phyloP scores from a whole-genome alignment of 2,797 vertebrate genomes.

The Psittacula echo region DNA sequence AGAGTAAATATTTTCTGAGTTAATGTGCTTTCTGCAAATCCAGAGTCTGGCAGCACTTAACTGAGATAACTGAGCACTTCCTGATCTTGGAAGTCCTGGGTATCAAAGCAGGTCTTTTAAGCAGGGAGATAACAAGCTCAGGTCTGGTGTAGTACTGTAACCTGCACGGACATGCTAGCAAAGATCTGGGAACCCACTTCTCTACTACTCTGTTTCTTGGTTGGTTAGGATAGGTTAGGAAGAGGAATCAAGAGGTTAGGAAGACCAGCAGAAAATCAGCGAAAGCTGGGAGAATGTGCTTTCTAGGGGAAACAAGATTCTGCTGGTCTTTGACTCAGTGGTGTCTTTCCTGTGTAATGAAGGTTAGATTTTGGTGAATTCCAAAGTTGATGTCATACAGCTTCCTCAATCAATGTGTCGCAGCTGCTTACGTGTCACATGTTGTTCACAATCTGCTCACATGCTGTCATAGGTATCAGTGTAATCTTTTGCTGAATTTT shows the following conservation, averaged over 20 bases:
- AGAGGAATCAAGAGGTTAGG: background rate
- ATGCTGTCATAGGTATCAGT: rapidly evolving
- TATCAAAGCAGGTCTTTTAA: background rate
- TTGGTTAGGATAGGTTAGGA: background rate
- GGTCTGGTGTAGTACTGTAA: background rate
- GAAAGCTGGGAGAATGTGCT: background rate
- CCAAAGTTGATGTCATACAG: background rate
- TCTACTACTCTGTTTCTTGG: background rate
- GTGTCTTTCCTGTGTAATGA: background rate
- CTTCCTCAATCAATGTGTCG: background rate
- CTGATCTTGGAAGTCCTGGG: background rate
- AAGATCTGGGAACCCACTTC: background rate
- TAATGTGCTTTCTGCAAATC: background rate
- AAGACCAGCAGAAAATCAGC: background rate
- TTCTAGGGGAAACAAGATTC: background rate
- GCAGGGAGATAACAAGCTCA: background rate
- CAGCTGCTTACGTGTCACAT: background rate
- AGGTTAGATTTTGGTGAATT: background rate
- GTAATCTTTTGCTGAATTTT: background rate
- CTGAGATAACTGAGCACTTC: background rate
- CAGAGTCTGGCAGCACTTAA: background rate
- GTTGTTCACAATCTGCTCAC: background rate
- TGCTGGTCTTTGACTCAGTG: background rate
- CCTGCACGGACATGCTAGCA: background rate
- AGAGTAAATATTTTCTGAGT: background rate